Percentiles rank a stretch among this genome's conserved stretches.
phyloP scores from a whole-genome alignment of 2,113 vertebrate species.

The Dinomys branickii region DNA sequence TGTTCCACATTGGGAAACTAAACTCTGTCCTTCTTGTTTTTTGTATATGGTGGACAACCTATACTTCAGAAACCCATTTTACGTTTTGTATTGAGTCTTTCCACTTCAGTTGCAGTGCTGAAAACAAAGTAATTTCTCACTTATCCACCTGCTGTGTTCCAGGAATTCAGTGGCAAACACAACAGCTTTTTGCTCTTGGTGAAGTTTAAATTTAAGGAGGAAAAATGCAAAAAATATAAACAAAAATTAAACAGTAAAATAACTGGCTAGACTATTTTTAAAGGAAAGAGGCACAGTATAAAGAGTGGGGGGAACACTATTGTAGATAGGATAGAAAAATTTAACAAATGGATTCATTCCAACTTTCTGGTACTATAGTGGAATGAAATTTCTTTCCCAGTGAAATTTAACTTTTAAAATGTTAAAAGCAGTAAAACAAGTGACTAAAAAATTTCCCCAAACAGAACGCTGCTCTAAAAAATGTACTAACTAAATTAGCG shows the following conservation, averaged over 20 bases:
- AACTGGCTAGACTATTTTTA: neutral
- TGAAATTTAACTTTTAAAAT: conserved; percentile 4
- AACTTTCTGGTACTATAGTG: neutral
- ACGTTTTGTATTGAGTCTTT: neutral
- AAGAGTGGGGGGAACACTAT: neutral
- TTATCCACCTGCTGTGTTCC: neutral
- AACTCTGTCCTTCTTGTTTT: neutral
- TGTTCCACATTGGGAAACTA: neutral
- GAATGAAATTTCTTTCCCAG: neutral
- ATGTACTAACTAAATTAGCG: neutral
- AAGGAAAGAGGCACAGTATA: neutral
- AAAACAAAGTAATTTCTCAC: neutral
- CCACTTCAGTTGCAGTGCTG: neutral
- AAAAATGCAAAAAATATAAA: neutral
- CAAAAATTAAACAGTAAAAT: neutral
- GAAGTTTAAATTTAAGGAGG: neutral
- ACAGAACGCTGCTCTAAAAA: neutral
- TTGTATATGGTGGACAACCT: neutral
- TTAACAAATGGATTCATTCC: neutral
- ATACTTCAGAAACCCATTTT: neutral
- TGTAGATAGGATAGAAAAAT: neutral
- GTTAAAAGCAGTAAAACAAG: neutral
- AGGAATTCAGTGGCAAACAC: neutral
- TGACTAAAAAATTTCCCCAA: neutral
- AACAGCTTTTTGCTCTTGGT: neutral